Evolutionary conservation across 2,797 vertebrate species (phyloP).

Genomic region (Strix occidentalis): DNA sequence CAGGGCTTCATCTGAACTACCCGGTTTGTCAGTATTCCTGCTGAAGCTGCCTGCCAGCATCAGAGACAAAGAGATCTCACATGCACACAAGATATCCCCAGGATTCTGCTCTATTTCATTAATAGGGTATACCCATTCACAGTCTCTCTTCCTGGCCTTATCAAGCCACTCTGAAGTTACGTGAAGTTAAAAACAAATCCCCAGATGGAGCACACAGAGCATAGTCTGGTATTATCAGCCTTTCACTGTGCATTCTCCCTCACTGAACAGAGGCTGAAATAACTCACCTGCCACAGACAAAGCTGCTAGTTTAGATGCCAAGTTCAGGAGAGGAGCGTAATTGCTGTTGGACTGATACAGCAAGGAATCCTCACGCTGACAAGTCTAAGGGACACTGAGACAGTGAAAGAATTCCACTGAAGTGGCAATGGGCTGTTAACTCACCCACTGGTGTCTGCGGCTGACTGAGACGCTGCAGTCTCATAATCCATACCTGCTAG

Average conservation of each 20-base stretch:
- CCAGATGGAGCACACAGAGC: neutral
- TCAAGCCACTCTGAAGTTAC: neutral
- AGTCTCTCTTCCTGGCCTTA: neutral
- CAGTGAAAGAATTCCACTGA: neutral
- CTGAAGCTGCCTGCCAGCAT: neutral
- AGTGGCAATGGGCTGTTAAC: neutral
- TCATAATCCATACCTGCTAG: rapidly evolving
- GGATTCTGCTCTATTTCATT: neutral
- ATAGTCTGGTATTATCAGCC: neutral
- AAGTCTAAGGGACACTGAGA: neutral
- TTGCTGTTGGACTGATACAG: neutral
- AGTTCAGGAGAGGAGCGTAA: neutral
- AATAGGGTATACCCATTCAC: neutral
- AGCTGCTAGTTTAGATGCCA: neutral
- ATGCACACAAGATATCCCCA: neutral
- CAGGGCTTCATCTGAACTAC: neutral
- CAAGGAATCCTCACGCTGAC: neutral
- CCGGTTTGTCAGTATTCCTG: neutral
- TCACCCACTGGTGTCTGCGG: neutral
- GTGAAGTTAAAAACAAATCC: neutral
- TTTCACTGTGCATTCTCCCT: neutral
- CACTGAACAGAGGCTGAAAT: neutral
- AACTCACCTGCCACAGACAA: neutral
- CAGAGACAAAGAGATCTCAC: neutral
- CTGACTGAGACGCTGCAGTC: neutral